These are phyloP conservation scores for Manis javanica DNA, from an alignment of 2,797 vertebrate genomes.

Conservation along the genomic window DNA sequence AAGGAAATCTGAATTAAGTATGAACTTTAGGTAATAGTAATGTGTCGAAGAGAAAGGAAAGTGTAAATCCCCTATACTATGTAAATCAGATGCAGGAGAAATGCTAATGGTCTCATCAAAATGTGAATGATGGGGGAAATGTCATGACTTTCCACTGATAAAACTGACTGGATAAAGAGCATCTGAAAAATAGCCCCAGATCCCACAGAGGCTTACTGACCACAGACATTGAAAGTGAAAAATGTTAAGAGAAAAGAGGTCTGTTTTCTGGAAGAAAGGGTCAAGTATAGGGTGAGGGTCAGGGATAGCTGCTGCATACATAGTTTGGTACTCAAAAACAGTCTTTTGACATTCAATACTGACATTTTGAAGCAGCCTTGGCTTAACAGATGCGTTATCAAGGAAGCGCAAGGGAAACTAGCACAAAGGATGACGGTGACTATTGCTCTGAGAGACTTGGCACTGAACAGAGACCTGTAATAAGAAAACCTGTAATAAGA, in stretches of 20 bases:
- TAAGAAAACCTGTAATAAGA: background rate
- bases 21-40: background rate
- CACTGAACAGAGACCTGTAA: background rate
- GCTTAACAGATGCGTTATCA: slow-evolving; percentile 57
- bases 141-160: slow-evolving; percentile 57
- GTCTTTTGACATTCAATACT: slow-evolving; percentile 70
- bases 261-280: slow-evolving; percentile 69
- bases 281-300: slow-evolving; percentile 62
- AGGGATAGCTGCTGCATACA: slow-evolving; percentile 8
- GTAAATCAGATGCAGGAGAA: slow-evolving; percentile 51
- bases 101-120: slow-evolving; percentile 43
- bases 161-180: slow-evolving; percentile 55
- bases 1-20: background rate
- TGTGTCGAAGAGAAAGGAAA: background rate
- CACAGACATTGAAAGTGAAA: slow-evolving; percentile 54
- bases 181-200: slow-evolving; percentile 35
- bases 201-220: slow-evolving; percentile 55
- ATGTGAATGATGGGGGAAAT: slow-evolving; percentile 33
- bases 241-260: slow-evolving; percentile 67
- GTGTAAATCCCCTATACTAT: background rate
- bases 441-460: background rate
- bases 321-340: slow-evolving; percentile 59
- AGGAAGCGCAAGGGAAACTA: slow-evolving; percentile 36
- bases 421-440: background rate
- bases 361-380: slow-evolving; percentile 67